Evolutionary conservation across 1,140 invertebrate genomes (phyloP).

Genomic region (Melanaphis sacchari): DNA sequence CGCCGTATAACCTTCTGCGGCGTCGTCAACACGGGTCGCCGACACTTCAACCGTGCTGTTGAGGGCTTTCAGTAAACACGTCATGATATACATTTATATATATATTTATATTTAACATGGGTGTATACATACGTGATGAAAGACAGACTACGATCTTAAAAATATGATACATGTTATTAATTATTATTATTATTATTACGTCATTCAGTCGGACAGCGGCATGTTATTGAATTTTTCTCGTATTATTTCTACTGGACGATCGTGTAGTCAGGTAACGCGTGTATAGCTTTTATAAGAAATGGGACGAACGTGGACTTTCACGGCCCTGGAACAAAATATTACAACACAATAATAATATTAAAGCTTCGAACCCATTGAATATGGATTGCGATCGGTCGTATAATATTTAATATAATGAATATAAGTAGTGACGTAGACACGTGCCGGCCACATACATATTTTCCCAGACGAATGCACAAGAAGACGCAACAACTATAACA

Average conservation of each 20-base stretch:
- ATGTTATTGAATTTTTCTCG: not conserved
- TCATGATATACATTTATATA: too few species aligned
- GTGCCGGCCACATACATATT: not conserved
- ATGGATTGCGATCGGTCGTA: not conserved
- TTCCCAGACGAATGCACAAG: not conserved
- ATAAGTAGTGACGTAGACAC: slow-evolving; percentile 43
- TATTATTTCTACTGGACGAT: not conserved
- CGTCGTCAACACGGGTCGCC: not conserved
- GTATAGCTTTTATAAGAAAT: too few species aligned
- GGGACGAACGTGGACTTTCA: not conserved
- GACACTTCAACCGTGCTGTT: not conserved
- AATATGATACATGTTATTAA: slow-evolving; percentile 6
- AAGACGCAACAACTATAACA: not conserved
- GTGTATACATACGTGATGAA: not conserved
- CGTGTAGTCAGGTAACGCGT: too few species aligned
- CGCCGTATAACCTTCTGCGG: not conserved
- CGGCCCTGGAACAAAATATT: not conserved
- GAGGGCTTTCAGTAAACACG: not conserved
- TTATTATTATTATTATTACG: not conserved
- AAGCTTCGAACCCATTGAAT: not conserved
- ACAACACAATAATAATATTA: not conserved
- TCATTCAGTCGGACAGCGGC: not conserved
- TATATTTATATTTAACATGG: not conserved
- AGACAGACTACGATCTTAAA: not conserved
- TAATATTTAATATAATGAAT: not conserved